Conservation (phyloP, 1,140 invertebrate species). For the Plutomurus gul region DNA sequence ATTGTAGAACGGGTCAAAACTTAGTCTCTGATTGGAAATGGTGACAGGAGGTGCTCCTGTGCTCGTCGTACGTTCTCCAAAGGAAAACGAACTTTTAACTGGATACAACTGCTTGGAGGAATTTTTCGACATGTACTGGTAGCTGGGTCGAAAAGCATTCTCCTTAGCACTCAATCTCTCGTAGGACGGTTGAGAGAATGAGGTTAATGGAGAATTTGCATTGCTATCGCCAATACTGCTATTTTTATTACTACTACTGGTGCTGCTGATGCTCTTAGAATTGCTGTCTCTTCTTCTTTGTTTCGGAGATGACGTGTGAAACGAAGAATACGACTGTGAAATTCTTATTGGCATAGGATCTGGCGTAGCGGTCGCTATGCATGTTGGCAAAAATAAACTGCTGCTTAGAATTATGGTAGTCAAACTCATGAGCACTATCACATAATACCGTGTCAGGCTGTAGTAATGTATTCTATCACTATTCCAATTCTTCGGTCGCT, state of each 20-base stretch:
- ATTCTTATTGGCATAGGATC: constrained; percentile 17
- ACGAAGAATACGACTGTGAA: constrained; percentile 3
- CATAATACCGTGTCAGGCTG: background rate
- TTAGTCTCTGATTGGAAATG: constrained; percentile 6
- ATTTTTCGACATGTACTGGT: background rate
- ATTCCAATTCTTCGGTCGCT: background rate
- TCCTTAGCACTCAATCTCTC: background rate
- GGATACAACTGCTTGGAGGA: background rate
- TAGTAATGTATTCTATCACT: constrained; percentile 15
- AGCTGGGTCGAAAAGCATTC: constrained; percentile 8
- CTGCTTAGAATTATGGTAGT: constrained; percentile 2
- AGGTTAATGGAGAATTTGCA: background rate
- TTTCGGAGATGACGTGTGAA: background rate
- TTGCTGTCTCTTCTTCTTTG: background rate
- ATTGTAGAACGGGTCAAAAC: constrained; percentile 5
- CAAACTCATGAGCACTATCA: constrained; percentile 24
- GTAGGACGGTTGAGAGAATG: background rate
- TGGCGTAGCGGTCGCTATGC: background rate
- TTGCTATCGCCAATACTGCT: background rate
- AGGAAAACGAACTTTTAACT: background rate
- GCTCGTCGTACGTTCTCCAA: background rate
- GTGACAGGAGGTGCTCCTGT: background rate
- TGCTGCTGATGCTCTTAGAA: background rate
- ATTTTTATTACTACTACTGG: constrained; percentile 10
- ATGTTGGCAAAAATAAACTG: constrained; percentile 4